Evolutionary conservation across 2,797 vertebrate species (phyloP), one percentile per base, ranked within the genome.

Genomic region (Hemitrygon akajei): DNA sequence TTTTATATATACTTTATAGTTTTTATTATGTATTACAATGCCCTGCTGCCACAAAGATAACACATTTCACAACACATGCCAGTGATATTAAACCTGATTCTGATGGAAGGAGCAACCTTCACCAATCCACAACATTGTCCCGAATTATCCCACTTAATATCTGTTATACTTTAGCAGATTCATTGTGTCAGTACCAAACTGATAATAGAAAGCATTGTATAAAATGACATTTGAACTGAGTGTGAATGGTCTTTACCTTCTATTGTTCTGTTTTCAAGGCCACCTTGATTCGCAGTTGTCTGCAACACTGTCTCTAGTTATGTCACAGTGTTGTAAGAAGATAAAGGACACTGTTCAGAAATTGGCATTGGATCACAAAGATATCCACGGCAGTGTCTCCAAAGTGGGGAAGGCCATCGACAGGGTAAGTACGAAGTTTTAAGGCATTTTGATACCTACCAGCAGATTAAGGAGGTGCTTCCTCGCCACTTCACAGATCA

Each of bases 401-500:
- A 97, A 98, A 96, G 98, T 98, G 94, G 98, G 98, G 94, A 98
- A 98, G 96, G 98, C 98, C 94, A 98, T 98, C 0, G 98, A 98
- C 95, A 96, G 98, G 96, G 98, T 98, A 94, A 96, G 97, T 30
- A 37, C 60, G 20, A 89, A 11, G 7, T 89, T 10, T 14, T 58
- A 86, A 63, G 58, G 30, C 56, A 11, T 63, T 86, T 63, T 18
- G 60, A 20, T 69, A 12, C 1, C 25, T 63, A 69, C 66, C 1
- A 12, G 66, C 66, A 69, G 66, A 69, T 73, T 73, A 22, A 73
- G 71, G 5, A 22, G 18, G 22, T 73, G 71, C 25, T 27, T 73
- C 71, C 71, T 73, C 22, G 20, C 22, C 22, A 73, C 22, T 27
- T 73, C 1, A 20, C 66, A 16, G 71, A 27, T 27, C 22, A 2